Percentiles rank a stretch among this genome's conserved stretches.
Evolutionary conservation across 2,797 vertebrate genomes (phyloP).

Genomic region (Salarias fasciatus): DNA sequence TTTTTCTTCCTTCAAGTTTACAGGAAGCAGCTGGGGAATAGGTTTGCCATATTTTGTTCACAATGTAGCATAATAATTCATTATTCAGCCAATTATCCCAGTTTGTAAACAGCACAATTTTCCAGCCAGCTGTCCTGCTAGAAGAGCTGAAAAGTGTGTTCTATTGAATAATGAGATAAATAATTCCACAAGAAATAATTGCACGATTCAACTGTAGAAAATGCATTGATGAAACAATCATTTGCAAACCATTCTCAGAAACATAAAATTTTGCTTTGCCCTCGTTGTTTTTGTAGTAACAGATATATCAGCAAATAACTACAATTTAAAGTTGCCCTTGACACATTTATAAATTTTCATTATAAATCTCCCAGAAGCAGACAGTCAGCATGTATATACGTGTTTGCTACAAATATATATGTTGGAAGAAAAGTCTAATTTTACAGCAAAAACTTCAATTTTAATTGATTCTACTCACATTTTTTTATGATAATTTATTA

Average conservation of each 20-base stretch:
- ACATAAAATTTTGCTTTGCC: no score
- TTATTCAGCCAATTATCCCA: background rate
- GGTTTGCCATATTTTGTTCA: background rate
- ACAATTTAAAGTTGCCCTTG: no score
- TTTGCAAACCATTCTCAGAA: background rate
- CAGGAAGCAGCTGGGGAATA: constrained; percentile 1
- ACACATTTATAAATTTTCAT: no score
- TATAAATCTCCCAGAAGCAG: no score
- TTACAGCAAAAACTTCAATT: background rate
- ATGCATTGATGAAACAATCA: background rate
- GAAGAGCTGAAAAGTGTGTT: background rate
- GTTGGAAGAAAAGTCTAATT: background rate
- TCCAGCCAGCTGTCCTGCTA: background rate
- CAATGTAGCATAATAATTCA: background rate
- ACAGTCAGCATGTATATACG: no score
- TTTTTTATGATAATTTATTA: no score
- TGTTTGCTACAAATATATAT: no score
- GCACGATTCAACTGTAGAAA: background rate
- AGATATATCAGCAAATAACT: background rate
- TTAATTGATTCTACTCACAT: no score
- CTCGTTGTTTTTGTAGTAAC: background rate
- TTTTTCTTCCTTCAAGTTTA: background rate
- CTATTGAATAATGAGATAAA: background rate
- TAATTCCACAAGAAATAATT: background rate
- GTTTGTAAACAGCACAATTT: constrained; percentile 3